Percentiles rank a stretch among this genome's conserved stretches.
Evolutionary conservation across 2,113 vertebrate species (phyloP).

Genomic region (Triplophysa siluroides): DNA sequence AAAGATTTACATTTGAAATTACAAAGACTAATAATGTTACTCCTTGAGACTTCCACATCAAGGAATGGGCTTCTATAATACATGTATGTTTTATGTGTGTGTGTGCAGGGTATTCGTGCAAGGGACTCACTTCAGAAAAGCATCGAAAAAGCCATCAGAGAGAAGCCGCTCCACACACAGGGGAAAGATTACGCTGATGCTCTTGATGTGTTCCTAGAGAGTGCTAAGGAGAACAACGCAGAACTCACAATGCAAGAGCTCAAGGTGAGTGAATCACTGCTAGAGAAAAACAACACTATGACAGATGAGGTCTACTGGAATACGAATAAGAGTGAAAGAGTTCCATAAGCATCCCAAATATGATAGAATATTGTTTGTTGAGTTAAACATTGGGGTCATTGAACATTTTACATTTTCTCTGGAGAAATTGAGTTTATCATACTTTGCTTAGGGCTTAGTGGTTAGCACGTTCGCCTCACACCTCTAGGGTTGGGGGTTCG

Average conservation of each 20-base stretch:
- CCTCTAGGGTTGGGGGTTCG: too few species aligned
- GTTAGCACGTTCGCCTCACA: too few species aligned
- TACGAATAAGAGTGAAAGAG: too few species aligned
- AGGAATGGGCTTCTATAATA: neutral
- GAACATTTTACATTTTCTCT: neutral
- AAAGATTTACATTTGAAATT: too few species aligned
- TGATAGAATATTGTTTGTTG: too few species aligned
- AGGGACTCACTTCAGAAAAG: slow-evolving; percentile 88
- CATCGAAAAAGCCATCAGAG: slow-evolving; percentile 92
- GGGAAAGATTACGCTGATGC: slow-evolving; percentile 94
- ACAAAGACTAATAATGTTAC: too few species aligned
- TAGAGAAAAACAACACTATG: neutral
- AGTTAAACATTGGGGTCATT: neutral
- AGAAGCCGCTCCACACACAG: slow-evolving; percentile 89
- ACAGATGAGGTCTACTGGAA: neutral
- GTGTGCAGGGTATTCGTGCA: slow-evolving; percentile 87
- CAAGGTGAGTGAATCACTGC: slow-evolving; percentile 77
- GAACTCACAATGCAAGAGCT: slow-evolving; percentile 98
- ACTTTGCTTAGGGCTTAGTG: neutral
- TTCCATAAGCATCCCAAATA: too few species aligned
- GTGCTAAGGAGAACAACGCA: slow-evolving; percentile 90
- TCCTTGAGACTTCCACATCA: too few species aligned
- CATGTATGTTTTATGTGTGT: neutral
- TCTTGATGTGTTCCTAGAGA: slow-evolving; percentile 92
- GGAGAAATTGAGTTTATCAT: neutral